A percentile compares a stretch with the other conserved stretches of the same genome.
Evolutionary conservation across 2,797 vertebrate species (phyloP).

Genomic region (Yasuhikotakia modesta): DNA sequence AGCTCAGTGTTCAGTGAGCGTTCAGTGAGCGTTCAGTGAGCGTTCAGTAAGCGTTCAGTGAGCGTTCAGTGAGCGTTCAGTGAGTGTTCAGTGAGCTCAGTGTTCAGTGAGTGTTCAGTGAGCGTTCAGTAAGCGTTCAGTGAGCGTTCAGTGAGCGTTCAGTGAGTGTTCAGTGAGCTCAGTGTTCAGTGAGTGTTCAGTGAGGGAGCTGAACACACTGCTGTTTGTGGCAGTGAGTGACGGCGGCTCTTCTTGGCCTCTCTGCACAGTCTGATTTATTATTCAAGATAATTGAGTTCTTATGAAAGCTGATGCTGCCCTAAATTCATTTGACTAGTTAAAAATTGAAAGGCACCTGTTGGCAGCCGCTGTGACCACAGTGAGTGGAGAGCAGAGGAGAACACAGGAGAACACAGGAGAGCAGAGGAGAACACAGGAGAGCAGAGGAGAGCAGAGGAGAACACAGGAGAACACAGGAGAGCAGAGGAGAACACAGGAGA

Average conservation of each 20-base stretch:
- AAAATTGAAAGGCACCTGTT: constrained; percentile 56
- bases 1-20: no score
- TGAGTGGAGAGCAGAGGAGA: constrained; percentile 25
- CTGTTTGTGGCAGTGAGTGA: constrained; percentile 15
- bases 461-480: no score
- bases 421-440: no score
- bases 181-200: constrained; percentile 16
- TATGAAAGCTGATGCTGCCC: constrained; percentile 56
- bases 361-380: constrained; percentile 33
- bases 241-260: constrained; percentile 25
- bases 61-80: no score
- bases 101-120: no score
- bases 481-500: no score
- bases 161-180: constrained; percentile 37
- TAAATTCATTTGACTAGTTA: constrained; percentile 55
- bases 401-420: no score
- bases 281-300: constrained; percentile 59
- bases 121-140: background rate
- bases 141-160: constrained; percentile 14
- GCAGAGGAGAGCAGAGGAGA: no score
- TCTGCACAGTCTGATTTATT: constrained; percentile 53
- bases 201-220: constrained; percentile 36
- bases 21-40: no score
- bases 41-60: no score
- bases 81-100: no score